These are phyloP conservation scores for Drosophila navojoa DNA, from an alignment of 1,140 invertebrate species.

Conservation along the genomic window DNA sequence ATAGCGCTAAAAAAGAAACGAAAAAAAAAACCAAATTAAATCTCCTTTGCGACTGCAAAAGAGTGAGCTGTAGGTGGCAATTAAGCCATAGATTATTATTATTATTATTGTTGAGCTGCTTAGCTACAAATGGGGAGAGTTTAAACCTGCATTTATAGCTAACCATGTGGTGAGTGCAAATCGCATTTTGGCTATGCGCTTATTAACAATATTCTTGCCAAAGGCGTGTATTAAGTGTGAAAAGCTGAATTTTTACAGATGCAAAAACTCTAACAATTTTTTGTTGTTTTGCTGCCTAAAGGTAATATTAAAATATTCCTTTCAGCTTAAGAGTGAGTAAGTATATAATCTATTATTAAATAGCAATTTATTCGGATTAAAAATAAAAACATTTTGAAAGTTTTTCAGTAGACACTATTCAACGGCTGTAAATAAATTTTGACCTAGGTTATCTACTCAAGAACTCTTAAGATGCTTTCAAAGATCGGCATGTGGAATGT, in stretches of 20 bases:
- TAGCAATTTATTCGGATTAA: too few species aligned
- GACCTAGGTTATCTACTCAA: too few species aligned
- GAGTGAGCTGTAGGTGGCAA: conserved; percentile 39
- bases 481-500: too few species aligned
- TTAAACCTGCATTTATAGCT: background rate
- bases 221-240: background rate
- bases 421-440: too few species aligned
- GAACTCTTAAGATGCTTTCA: too few species aligned
- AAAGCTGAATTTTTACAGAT: background rate
- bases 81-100: conserved; percentile 41
- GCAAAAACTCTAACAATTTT: too few species aligned
- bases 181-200: background rate
- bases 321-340: too few species aligned
- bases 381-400: too few species aligned
- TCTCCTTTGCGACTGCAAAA: conserved; percentile 22
- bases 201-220: background rate
- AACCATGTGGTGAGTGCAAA: background rate
- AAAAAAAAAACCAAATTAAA: background rate
- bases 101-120: conserved; percentile 26
- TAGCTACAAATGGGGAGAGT: conserved; percentile 20
- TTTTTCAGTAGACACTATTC: too few species aligned
- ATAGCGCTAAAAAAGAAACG: conserved; percentile 1
- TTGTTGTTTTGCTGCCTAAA: too few species aligned
- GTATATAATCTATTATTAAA: too few species aligned
- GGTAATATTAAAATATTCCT: too few species aligned